These are phyloP conservation scores for Griposia aprilina DNA, from an alignment of 2,888 invertebrate species.

Conservation along the genomic window DNA sequence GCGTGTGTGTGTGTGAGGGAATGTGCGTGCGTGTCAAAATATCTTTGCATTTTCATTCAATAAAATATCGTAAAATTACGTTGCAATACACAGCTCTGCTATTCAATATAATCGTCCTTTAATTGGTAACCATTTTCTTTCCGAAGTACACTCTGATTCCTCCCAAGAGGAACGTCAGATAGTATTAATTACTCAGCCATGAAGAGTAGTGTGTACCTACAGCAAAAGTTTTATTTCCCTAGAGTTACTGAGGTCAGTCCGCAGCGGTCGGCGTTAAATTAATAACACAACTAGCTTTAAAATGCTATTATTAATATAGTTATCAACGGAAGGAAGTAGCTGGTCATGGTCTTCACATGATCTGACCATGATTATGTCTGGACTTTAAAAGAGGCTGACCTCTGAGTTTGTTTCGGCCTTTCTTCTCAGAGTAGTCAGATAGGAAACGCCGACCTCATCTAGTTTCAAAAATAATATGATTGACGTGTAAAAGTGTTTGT, in stretches of 20 bases:
- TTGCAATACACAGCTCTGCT: background rate
- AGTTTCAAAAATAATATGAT: too few species aligned
- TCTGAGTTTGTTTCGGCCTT: too few species aligned
- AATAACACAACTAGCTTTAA: background rate
- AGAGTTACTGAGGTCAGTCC: conserved; percentile 7
- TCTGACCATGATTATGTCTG: too few species aligned
- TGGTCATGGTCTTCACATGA: too few species aligned
- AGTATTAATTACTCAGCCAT: conserved; percentile 33
- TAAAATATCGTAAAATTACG: background rate
- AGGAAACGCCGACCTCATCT: too few species aligned
- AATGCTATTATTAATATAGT: background rate
- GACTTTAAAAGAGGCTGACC: too few species aligned
- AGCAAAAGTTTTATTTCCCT: conserved; percentile 52
- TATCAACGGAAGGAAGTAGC: background rate
- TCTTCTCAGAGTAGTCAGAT: too few species aligned
- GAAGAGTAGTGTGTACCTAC: conserved; percentile 3
- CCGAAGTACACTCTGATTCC: background rate
- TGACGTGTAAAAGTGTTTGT: too few species aligned
- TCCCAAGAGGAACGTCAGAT: conserved; percentile 9
- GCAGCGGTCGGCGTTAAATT: conserved; percentile 1
- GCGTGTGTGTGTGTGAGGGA: too few species aligned
- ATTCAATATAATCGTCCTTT: background rate
- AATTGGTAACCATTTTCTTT: conserved; percentile 15
- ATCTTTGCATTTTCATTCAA: background rate
- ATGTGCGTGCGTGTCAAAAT: too few species aligned